Evolutionary conservation across 2,797 vertebrate species (phyloP).

Genomic region (Chelidonichthys spinosus): DNA sequence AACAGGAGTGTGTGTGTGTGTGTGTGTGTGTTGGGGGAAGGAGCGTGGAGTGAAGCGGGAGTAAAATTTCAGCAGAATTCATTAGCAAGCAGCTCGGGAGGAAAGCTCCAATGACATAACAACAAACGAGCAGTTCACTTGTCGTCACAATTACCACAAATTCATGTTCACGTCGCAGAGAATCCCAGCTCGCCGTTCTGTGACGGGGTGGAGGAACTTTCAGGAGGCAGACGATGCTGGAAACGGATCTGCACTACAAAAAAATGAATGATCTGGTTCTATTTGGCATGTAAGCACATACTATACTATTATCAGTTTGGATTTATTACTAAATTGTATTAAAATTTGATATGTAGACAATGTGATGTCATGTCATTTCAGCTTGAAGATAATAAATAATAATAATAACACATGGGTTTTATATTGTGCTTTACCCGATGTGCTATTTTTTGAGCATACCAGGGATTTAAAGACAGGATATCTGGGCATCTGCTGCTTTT

Average conservation of each 20-base stretch:
- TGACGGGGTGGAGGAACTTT: constrained; percentile 42
- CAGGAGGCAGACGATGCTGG: constrained; percentile 7
- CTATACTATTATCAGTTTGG: constrained; percentile 5
- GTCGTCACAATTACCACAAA: constrained; percentile 68
- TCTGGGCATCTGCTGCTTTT: constrained; percentile 17
- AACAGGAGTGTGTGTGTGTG: constrained; percentile 41
- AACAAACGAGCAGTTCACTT: constrained; percentile 61
- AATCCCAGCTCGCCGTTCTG: constrained; percentile 59
- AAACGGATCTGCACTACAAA: constrained; percentile 32
- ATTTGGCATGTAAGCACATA: constrained; percentile 21
- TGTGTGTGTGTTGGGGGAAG: constrained; percentile 31
- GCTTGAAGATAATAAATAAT: background rate
- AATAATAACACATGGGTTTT: no score
- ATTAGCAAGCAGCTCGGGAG: constrained; percentile 65
- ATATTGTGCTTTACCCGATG: no score
- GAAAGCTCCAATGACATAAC: constrained; percentile 67
- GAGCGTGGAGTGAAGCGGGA: constrained; percentile 31
- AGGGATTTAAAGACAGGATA: constrained; percentile 14
- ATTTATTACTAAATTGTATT: constrained; percentile 20
- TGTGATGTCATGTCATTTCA: constrained; percentile 8
- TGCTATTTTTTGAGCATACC: background rate
- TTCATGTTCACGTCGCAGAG: constrained; percentile 55
- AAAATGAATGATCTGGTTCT: constrained; percentile 8
- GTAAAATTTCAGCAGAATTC: constrained; percentile 63
- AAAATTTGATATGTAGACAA: constrained; percentile 9